phyloP scores from a whole-genome alignment of 64 coral and sea anemone species.

The Hydrozoanthus tunicans region DNA sequence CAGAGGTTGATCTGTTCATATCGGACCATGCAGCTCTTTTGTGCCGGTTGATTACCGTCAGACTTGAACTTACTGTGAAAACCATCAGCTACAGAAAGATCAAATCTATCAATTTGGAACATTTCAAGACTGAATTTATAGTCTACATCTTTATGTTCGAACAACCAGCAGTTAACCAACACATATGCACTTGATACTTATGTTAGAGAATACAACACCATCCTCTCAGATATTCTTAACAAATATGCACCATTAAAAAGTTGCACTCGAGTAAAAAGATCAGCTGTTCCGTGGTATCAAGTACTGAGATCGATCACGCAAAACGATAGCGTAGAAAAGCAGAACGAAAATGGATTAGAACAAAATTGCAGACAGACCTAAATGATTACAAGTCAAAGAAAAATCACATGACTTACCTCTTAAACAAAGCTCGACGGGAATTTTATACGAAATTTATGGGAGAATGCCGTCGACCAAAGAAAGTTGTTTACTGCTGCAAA shows the following conservation, averaged over 20 bases:
- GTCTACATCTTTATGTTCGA: slow-evolving; percentile 13
- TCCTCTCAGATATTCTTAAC: slow-evolving; percentile 7
- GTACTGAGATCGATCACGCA: background rate
- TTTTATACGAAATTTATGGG: slow-evolving; percentile 18
- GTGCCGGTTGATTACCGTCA: slow-evolving; percentile 3
- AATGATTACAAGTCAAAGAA: background rate
- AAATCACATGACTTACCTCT: slow-evolving; percentile 5
- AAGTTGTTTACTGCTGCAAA: slow-evolving; percentile 58
- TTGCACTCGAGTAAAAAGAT: background rate
- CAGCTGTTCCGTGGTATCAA: slow-evolving; percentile 18
- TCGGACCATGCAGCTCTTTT: slow-evolving; percentile 43
- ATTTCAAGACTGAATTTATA: background rate
- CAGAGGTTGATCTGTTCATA: slow-evolving; percentile 45
- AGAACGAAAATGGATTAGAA: background rate
- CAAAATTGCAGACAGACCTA: background rate
- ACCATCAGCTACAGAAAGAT: slow-evolving; percentile 47
- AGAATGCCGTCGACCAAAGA: background rate
- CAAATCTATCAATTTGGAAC: slow-evolving; percentile 36
- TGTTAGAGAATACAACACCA: slow-evolving; percentile 27
- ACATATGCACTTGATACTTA: slow-evolving; percentile 18
- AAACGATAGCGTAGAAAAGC: slow-evolving; percentile 18
- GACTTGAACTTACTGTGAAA: slow-evolving; percentile 28
- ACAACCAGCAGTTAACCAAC: slow-evolving; percentile 49
- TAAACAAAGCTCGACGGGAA: background rate
- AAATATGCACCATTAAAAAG: slow-evolving; percentile 1